A percentile compares a stretch with the other conserved stretches of the same genome.
Evolutionary conservation across 2,888 invertebrate species (phyloP).

Genomic region (Boloria euphrosyne): DNA sequence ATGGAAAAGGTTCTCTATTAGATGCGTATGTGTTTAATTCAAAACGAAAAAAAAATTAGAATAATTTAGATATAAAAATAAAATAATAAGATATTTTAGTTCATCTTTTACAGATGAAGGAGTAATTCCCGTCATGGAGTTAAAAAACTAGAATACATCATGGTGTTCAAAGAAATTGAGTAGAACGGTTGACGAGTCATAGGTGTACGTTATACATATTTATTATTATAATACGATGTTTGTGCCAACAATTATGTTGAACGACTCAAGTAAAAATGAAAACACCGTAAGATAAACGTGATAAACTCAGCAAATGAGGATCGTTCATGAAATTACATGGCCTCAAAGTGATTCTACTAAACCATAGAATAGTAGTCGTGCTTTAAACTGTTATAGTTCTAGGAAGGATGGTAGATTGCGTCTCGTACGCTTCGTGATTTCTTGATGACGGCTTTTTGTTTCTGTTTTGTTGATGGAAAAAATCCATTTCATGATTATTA

Average conservation of each 20-base stretch:
- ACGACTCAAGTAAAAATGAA: conserved; percentile 11
- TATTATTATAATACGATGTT: conserved; percentile 16
- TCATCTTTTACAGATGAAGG: too few relatives aligned
- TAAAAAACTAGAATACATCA: too few relatives aligned
- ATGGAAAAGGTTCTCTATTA: too few relatives aligned
- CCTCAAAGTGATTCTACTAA: conserved; percentile 40
- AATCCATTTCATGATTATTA: conserved; percentile 19
- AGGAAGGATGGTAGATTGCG: conserved; percentile 46
- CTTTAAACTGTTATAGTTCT: conserved; percentile 48
- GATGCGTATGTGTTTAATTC: too few relatives aligned
- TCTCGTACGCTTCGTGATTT: conserved; percentile 34
- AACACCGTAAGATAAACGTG: conserved; percentile 26
- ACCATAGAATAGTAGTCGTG: conserved; percentile 40
- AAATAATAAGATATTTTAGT: too few relatives aligned
- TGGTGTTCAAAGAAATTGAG: too few relatives aligned
- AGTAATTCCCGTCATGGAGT: too few relatives aligned
- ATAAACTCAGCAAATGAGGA: conserved; percentile 32
- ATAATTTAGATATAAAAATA: too few relatives aligned
- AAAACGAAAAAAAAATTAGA: too few relatives aligned
- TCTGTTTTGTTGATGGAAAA: conserved; percentile 10
- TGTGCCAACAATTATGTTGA: conserved; percentile 7
- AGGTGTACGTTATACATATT: too few relatives aligned
- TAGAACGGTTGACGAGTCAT: too few relatives aligned
- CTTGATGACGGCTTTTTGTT: conserved; percentile 25
- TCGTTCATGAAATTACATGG: conserved; percentile 34